Evolutionary conservation across 2,888 invertebrate genomes (phyloP), one percentile per base, ranked within the genome.

Genomic region (Schrankia costaestrigalis): DNA sequence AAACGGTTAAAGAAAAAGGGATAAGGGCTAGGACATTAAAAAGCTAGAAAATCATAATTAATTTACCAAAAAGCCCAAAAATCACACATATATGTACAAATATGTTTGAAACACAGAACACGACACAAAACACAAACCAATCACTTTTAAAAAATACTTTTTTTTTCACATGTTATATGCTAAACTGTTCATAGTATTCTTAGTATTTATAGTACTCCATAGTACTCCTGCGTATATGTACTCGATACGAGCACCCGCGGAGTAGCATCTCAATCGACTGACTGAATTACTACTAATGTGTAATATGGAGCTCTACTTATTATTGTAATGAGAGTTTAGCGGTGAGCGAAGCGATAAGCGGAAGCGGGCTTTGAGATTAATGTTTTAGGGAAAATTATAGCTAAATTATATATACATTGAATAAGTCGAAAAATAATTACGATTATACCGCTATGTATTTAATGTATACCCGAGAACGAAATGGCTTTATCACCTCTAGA

Each of bases 261-360:
- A 78, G 78, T 76, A 63, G 59, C 71, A 78, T 79, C 75, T 76
- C 70, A 71, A 64, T 65, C 69, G 67, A 83, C 82, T 84, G 77
- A 69, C 65, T 54, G 50, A 53, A 64, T 63, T 73, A 73, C 75
- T 72, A 69, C 64, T 59, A 66, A 63, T 58, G 53, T 61, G 59
- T 60, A 68, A 67, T 70, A 59, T 48, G 55, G 56, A 66, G 66
- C 52, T 64, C 66, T 63, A 71, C 69, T 71, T 75, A 53, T 60
- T 56, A 63, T 63, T 60, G 44, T 36, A 43, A 19, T 26, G n/a
- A 19, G 18, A 34, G 25, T 38, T 31, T 23, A 9, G 63, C 74
- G 51, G 51, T 40, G 35, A 60, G 71, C 64, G 62, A 35, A 71
- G 79, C 77, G 77, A 49, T 12, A 9, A 30, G 33, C 49, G 46